These are phyloP conservation scores for Harpagifer antarcticus DNA, from an alignment of 2,797 vertebrate genomes.

Conservation along the genomic window DNA sequence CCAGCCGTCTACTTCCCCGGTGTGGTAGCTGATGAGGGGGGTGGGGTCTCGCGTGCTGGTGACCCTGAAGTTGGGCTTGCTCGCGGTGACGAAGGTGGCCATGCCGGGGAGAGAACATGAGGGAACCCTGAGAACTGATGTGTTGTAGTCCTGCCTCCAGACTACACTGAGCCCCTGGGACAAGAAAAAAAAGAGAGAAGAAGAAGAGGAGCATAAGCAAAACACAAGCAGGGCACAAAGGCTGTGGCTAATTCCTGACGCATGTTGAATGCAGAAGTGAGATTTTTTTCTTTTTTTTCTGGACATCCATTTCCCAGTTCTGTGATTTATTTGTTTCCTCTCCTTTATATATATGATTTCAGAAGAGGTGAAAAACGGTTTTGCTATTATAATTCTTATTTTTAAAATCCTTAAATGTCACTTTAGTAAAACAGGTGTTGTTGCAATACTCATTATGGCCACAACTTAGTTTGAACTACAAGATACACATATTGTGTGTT, in stretches of 20 bases:
- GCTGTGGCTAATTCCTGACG: background rate
- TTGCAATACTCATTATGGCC: too few species aligned
- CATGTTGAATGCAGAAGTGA: too few species aligned
- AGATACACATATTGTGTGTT: too few species aligned
- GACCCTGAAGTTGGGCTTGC: slow-evolving; percentile 92
- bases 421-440: too few species aligned
- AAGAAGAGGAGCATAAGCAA: background rate
- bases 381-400: too few species aligned
- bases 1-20: slow-evolving; percentile 78
- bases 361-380: too few species aligned
- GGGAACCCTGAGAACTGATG: slow-evolving; percentile 81
- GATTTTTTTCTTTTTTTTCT: too few species aligned
- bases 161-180: slow-evolving; percentile 35
- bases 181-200: background rate
- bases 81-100: slow-evolving; percentile 91
- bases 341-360: too few species aligned
- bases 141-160: slow-evolving; percentile 70
- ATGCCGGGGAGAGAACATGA: slow-evolving; percentile 91
- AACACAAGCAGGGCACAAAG: background rate
- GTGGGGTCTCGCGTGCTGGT: slow-evolving; percentile 91
- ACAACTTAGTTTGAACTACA: too few species aligned
- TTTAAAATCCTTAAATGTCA: too few species aligned
- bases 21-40: slow-evolving; percentile 89
- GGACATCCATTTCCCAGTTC: too few species aligned
- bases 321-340: too few species aligned